phyloP scores from a whole-genome alignment of 2,888 invertebrate species.

The Proisotoma minuta region DNA sequence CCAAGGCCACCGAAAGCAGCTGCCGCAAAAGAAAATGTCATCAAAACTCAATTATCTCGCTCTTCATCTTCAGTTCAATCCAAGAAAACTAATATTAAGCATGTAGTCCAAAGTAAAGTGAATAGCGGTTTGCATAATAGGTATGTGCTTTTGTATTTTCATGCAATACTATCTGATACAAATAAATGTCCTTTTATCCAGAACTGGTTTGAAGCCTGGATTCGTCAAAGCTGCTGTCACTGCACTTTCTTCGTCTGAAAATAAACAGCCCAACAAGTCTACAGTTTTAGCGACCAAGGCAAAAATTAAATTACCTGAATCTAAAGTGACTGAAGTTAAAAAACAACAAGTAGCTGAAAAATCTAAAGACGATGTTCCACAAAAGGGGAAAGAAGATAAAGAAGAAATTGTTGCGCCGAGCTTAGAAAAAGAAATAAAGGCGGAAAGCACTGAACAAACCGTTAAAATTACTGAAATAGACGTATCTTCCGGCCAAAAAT shows the following conservation, averaged over 20 bases:
- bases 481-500: constrained; percentile 37
- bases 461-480: not conserved
- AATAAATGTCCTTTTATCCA: not conserved
- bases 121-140: constrained; percentile 16
- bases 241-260: not conserved
- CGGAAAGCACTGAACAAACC: not conserved
- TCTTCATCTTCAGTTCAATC: not conserved
- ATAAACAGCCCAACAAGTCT: not conserved
- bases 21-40: constrained; percentile 14
- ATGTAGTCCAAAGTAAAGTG: constrained; percentile 8
- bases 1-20: constrained; percentile 26
- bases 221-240: not conserved
- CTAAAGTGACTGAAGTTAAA: not conserved
- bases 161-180: not conserved
- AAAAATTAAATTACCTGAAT: not conserved
- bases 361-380: not conserved
- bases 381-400: not conserved
- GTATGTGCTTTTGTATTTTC: not conserved
- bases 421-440: not conserved
- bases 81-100: not conserved
- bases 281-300: too few species aligned
- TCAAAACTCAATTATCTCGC: not conserved
- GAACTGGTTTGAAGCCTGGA: not conserved
- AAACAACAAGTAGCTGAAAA: not conserved
- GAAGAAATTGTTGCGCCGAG: not conserved